Evolutionary conservation across 2,888 invertebrate species (phyloP).

Genomic region (Ormyrus nitidulus): DNA sequence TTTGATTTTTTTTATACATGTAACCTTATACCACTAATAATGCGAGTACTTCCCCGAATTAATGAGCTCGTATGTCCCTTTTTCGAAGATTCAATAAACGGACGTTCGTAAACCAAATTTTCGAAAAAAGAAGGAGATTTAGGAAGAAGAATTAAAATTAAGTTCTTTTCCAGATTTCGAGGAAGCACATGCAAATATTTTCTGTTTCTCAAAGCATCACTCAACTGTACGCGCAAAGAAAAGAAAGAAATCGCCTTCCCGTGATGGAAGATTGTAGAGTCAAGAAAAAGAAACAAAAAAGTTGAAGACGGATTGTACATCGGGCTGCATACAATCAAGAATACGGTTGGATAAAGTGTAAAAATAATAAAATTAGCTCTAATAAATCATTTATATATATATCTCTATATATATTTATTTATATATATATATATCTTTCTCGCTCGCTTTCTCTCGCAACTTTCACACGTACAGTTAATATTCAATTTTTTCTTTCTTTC

Average conservation of each 20-base stretch:
- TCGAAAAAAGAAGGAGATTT: not conserved
- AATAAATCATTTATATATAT: constrained; percentile 61
- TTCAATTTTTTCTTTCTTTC: constrained; percentile 45
- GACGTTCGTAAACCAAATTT: not conserved
- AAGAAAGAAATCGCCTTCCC: constrained; percentile 29
- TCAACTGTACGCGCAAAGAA: constrained; percentile 15
- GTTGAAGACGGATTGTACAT: constrained; percentile 69
- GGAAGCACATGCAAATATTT: constrained; percentile 12
- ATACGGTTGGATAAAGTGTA: constrained; percentile 65
- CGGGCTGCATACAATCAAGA: constrained; percentile 66
- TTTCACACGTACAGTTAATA: constrained; percentile 49
- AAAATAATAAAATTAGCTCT: constrained; percentile 73
- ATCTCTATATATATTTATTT: constrained; percentile 12
- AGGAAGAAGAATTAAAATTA: not conserved
- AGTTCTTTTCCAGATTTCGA: not conserved
- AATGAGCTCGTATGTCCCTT: not conserved
- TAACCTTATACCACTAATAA: constrained; percentile 13
- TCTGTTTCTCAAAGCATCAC: constrained; percentile 50
- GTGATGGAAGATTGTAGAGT: constrained; percentile 39
- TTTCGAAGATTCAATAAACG: constrained; percentile 6
- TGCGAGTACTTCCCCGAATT: constrained; percentile 9
- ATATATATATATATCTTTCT: constrained; percentile 34
- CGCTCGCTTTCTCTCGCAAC: constrained; percentile 35
- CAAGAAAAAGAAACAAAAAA: constrained; percentile 28
- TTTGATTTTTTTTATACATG: constrained; percentile 8